phyloP scores from a whole-genome alignment of 2,797 vertebrate species.

The Rhodeus uyekii region DNA sequence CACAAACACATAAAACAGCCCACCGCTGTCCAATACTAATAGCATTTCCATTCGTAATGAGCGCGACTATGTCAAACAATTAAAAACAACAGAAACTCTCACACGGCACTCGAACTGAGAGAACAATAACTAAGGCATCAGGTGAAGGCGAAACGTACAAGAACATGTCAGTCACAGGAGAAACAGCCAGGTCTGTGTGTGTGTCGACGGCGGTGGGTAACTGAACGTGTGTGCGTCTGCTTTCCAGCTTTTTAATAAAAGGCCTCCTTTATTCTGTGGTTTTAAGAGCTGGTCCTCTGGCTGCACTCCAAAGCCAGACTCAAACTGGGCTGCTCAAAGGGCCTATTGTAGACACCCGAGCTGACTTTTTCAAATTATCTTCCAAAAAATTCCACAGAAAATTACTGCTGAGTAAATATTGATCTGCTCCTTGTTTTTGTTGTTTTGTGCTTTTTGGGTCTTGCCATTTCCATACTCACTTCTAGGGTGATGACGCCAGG shows the following conservation, averaged over 20 bases:
- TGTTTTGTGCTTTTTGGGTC: slow-evolving; percentile 55
- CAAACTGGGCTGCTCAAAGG: slow-evolving; percentile 70
- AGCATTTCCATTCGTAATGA: slow-evolving; percentile 59
- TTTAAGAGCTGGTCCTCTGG: slow-evolving; percentile 72
- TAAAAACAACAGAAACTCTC: slow-evolving; percentile 11
- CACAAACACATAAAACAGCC: slow-evolving; percentile 69
- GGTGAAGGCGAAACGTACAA: neutral
- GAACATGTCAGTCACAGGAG: slow-evolving; percentile 22
- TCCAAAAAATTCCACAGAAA: slow-evolving; percentile 69
- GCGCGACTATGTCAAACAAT: slow-evolving; percentile 51
- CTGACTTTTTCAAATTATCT: slow-evolving; percentile 73
- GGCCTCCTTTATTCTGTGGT: slow-evolving; percentile 61
- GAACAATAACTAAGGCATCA: slow-evolving; percentile 5
- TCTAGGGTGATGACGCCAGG: slow-evolving; percentile 45
- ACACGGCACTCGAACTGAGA: neutral
- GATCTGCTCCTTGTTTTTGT: slow-evolving; percentile 65
- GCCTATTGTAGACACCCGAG: slow-evolving; percentile 77
- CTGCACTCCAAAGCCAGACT: slow-evolving; percentile 66
- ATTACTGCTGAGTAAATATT: slow-evolving; percentile 79
- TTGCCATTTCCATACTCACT: slow-evolving; percentile 49
- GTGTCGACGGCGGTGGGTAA: slow-evolving; percentile 29
- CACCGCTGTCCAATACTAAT: slow-evolving; percentile 56
- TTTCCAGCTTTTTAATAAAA: slow-evolving; percentile 65
- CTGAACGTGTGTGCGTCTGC: slow-evolving; percentile 51
- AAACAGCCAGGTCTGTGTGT: slow-evolving; percentile 22